Conservation (phyloP, 1,140 invertebrate genomes). For the Akabosia matsudoensis region DNA sequence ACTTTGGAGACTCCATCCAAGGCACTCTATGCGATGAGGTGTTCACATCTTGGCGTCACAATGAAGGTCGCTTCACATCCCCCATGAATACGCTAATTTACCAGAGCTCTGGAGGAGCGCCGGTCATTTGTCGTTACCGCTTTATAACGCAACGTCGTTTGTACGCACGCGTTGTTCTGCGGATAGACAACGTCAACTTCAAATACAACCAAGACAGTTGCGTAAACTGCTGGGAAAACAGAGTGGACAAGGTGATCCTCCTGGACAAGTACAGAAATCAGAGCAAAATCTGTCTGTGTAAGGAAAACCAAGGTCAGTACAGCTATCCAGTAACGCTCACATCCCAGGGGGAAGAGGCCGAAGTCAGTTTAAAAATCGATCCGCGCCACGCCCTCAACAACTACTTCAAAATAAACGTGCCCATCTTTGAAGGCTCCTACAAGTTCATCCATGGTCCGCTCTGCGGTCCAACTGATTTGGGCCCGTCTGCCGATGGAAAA, state of each 20-base stretch:
- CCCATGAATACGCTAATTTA: constrained; percentile 81
- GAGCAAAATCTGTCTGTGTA: constrained; percentile 48
- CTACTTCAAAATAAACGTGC: constrained; percentile 78
- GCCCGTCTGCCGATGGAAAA: constrained; percentile 73
- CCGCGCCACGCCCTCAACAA: constrained; percentile 73
- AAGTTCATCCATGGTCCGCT: constrained; percentile 83
- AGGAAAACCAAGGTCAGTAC: constrained; percentile 44
- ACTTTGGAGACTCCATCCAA: constrained; percentile 71
- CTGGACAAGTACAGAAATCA: constrained; percentile 40
- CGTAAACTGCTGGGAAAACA: constrained; percentile 75
- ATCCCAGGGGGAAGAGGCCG: constrained; percentile 68
- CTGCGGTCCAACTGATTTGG: constrained; percentile 74
- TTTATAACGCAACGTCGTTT: constrained; percentile 76
- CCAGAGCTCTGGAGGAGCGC: constrained; percentile 58
- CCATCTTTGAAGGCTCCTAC: constrained; percentile 77
- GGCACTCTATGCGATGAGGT: constrained; percentile 80
- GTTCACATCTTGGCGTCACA: constrained; percentile 72
- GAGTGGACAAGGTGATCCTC: constrained; percentile 64
- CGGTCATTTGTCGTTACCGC: constrained; percentile 70
- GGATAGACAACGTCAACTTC: constrained; percentile 65
- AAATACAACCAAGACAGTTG: constrained; percentile 76
- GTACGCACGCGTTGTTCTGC: constrained; percentile 74
- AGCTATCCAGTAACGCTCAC: constrained; percentile 56
- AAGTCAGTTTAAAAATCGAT: constrained; percentile 74
- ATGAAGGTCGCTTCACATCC: constrained; percentile 66